phyloP scores from a whole-genome alignment of 1,140 invertebrate genomes.

The Aphidius gifuensis region DNA sequence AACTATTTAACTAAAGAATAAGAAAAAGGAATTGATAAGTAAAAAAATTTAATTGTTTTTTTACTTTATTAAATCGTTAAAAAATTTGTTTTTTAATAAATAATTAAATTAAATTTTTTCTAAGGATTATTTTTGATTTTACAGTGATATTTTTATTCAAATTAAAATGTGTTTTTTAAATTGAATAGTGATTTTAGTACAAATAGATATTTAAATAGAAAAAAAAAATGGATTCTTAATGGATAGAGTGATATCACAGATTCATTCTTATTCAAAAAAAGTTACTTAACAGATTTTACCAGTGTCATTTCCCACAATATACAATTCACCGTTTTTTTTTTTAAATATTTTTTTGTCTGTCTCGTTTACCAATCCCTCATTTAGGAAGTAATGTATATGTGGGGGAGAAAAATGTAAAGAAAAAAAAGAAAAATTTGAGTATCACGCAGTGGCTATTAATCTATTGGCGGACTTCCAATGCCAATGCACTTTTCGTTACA shows the following conservation, averaged over 20 bases:
- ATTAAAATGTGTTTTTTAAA: no score
- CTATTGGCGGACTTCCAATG: slow-evolving; percentile 51
- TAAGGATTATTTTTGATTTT: no score
- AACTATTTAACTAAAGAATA: not conserved
- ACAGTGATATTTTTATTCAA: no score
- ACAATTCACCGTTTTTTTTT: slow-evolving; percentile 27
- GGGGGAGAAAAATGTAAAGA: not conserved
- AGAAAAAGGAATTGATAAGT: not conserved
- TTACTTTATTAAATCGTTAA: no score
- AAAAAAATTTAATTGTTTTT: no score
- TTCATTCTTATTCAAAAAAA: slow-evolving; percentile 20
- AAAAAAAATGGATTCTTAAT: not conserved
- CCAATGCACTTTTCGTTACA: slow-evolving; percentile 43
- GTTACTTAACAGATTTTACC: slow-evolving; percentile 31
- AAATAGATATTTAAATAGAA: no score
- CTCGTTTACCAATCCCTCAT: not conserved
- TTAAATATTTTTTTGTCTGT: slow-evolving; percentile 11
- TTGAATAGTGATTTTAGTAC: no score
- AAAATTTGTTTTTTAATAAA: not conserved
- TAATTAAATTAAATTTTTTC: no score
- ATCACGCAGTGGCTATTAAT: slow-evolving; percentile 53
- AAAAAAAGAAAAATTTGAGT: slow-evolving; percentile 32
- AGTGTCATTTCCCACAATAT: slow-evolving; percentile 45
- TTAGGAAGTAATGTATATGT: slow-evolving; percentile 6
- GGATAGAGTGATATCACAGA: slow-evolving; percentile 24